phyloP scores from a whole-genome alignment of 2,797 vertebrate genomes.

The Pangasius krempfi region DNA sequence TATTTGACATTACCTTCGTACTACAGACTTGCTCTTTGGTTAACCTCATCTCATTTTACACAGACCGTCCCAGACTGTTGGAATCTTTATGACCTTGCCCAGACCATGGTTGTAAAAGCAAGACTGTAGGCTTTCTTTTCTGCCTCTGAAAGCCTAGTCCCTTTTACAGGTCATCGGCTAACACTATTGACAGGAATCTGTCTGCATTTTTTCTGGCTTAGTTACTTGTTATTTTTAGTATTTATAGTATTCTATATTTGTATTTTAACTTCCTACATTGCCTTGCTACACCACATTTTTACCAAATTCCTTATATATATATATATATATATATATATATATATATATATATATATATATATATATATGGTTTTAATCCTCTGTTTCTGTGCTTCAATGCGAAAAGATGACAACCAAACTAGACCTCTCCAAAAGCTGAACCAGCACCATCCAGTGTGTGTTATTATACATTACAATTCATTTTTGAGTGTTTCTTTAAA shows the following conservation, averaged over 20 bases:
- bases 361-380: background rate
- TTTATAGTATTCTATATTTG: background rate
- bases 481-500: conserved; percentile 37
- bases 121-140: background rate
- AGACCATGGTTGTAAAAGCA: conserved; percentile 26
- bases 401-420: background rate
- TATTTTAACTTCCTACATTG: background rate
- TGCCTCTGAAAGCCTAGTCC: background rate
- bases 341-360: background rate
- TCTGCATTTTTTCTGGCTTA: background rate
- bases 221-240: background rate
- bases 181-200: background rate
- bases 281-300: background rate
- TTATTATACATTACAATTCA: conserved; percentile 55
- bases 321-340: background rate
- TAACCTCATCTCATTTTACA: conserved; percentile 19
- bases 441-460: conserved; percentile 75
- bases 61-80: conserved; percentile 37
- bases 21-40: background rate
- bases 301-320: background rate
- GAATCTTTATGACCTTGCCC: conserved; percentile 67
- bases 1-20: conserved; percentile 1
- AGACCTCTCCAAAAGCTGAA: conserved; percentile 20
- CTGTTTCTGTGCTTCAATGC: background rate
- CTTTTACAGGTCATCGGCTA: background rate